Base-by-base conservation (phyloP, 2,797 vertebrate genomes). In the Sebastes baramenuke region DNA sequence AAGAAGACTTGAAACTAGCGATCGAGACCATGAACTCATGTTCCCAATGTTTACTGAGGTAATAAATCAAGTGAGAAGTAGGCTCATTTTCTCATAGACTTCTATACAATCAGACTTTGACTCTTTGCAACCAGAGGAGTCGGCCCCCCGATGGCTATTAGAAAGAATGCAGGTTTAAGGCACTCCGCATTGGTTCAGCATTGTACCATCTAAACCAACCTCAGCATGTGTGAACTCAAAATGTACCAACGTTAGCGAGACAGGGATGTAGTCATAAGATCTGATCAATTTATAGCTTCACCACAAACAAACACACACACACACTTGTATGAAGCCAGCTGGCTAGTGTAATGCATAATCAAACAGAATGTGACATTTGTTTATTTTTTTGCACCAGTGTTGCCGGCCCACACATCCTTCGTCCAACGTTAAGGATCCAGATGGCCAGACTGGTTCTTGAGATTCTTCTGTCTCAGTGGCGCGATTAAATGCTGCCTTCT, bases 291-390 rank as follows among this genome's bases (percentile, higher is more conserved):
- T 81, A 70, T 60, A 54, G 59, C 32, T 16, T 6, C 59, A 65
- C 5, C 16, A 54, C 22, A 71, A 13, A 75, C 34, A 29, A 20
- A n/a, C 38, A 32, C 36, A 59, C 38, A 38, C 10, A 59, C 20
- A 54, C 38, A 59, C 36, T 64, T 38, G 0, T 32, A 25, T 46
- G 0, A 38, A 29, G 29, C 75, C 82, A 88, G 78, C 67, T 86
- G 87, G 79, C 59, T 52, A 67, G 24, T 46, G 20, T 60, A 46
- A 76, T 11, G 58, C 52, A 67, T 55, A 77, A 84, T 79, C 77
- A 87, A 81, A 70, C 61, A 69, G 70, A 77, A 62, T 81, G 79
- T 46, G 75, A 79, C 49, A 72, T 76, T 83, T 83, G 72, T 58
- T 82, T 77, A 6, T 20, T 75, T 68, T 75, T 60, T 72, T 71